Evolutionary conservation across 2,797 vertebrate species (phyloP), one percentile per base, ranked within the genome.

Genomic region (Neosilurus mollespiculum): DNA sequence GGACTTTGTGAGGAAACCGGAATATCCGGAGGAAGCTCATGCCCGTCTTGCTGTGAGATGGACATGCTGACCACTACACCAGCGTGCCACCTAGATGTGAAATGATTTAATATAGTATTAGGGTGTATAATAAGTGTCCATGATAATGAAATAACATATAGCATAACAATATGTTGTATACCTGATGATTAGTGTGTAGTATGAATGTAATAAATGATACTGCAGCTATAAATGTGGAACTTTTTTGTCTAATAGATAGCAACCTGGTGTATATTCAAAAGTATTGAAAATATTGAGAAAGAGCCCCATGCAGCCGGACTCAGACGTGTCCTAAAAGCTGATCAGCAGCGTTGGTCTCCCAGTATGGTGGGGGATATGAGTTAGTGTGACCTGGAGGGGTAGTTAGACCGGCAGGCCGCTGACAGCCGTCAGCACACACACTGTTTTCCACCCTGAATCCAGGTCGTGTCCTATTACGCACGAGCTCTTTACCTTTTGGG

Each of bases 381-480:
- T 1, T 37, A 75, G 20, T 53, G 43, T 22, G 56, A n/a, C 73
- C 53, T 67, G 49, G 54, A 83, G 73, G 59, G 76, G 67, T 8
- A 78, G 53, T 54, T 15, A 78, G 5, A 14, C 30, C 4, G 22
- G 9, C n/a, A 3, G 2, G 11, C 22, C 9, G 59, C 65, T 78
- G 82, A 71, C 37, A 83, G 24, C 66, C 58, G 62, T 78, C 58
- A 71, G 16, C 24, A 64, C 58, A 72, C 43, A 43, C 4, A 0
- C 37, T 59, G 18, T 11, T 78, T 64, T 83, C 64, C 37, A 30
- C n/a, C 15, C n/a, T 20, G 56, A 18, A 24, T 34, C 34, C 43
- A 20, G 64, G 34, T 7, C 24, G 80, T 62, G 69, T 81, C 80
- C 58, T 49, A 30, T 81, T 81, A 81, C 80, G 4, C 69, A 61